Base-by-base conservation (phyloP, 2,888 invertebrate species). In the Helleia helle region DNA sequence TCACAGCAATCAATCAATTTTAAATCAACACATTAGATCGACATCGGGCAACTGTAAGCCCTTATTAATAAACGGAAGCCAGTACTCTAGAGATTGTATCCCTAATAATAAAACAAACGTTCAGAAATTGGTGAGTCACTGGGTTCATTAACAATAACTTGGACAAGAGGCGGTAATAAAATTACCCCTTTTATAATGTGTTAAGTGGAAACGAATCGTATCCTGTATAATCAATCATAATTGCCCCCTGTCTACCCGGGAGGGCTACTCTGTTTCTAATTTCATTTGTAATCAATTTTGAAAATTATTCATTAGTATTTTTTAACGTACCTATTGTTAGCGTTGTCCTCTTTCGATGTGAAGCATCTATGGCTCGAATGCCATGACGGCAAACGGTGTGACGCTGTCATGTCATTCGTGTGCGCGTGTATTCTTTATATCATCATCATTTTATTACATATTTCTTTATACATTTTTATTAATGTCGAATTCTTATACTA, bases 181-280 rank as follows among this genome's bases (percentile, higher is more conserved):
- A 81, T 77, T 73, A 77, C 79, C 80, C 79, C 75, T 74, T 22
- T 73, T 72, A 73, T 70, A 66, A 71, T 67, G 75, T 73, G 79
- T 74, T 80, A 80, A 83, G 81, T 84, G 80, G 81, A 73, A 74
- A 70, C 67, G 77, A 76, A 80, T 80, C 73, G 71, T 75, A 74
- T 74, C 61, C 67, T 61, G 67, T 61, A 75, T 73, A 81, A 84
- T 84, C 71, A 83, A 84, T 84, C 83, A 83, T 81, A 70, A 75
- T 77, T 65, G 62, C 61, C 64, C 71, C 71, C 71, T 65, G 61
- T 65, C 62, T 49, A 51, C 45, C 42, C 55, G 52, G 54, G 12
- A 14, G 25, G 24, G 24, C 25, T 12, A 22, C 12, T 13, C 22
- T 18, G 36, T 24, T 39, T 39, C 39, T 22, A 34, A 18, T 34